Conservation (phyloP, 1,140 invertebrate genomes). For the Drosophila asahinai region DNA sequence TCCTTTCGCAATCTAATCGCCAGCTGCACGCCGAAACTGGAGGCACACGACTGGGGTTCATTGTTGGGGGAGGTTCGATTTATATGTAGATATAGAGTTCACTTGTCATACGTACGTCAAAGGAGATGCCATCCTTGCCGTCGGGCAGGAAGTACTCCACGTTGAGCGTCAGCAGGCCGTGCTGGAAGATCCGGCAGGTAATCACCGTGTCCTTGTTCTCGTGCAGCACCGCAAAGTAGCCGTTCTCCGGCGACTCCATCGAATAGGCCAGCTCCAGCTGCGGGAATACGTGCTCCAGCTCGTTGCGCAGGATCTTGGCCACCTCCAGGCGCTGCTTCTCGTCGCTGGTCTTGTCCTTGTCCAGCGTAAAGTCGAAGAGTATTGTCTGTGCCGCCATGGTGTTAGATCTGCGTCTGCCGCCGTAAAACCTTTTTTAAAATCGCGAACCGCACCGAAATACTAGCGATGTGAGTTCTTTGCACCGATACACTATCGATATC, state of each 20-base stretch:
- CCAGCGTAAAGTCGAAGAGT: constrained; percentile 92
- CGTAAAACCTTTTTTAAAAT: constrained; percentile 16
- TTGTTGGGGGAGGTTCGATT: constrained; percentile 17
- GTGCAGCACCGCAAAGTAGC: constrained; percentile 89
- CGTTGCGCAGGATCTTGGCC: constrained; percentile 88
- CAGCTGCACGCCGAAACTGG: constrained; percentile 1
- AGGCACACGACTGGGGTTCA: background rate
- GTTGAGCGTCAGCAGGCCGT: constrained; percentile 91
- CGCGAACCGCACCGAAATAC: constrained; percentile 21
- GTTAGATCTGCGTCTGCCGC: constrained; percentile 10
- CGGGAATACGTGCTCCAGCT: constrained; percentile 89
- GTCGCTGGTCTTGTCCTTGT: constrained; percentile 88
- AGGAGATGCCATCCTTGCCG: constrained; percentile 89
- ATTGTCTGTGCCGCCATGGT: constrained; percentile 93
- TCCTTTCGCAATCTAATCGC: constrained; percentile 28
- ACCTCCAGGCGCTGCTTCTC: constrained; percentile 88
- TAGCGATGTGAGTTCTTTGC: constrained; percentile 2
- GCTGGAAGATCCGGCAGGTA: constrained; percentile 88
- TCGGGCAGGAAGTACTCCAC: constrained; percentile 93
- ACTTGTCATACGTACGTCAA: constrained; percentile 88
- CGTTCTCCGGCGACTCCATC: constrained; percentile 88
- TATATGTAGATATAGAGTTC: constrained; percentile 4
- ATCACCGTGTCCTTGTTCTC: constrained; percentile 89
- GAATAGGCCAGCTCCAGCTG: constrained; percentile 88
- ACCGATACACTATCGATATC: constrained; percentile 2